phyloP scores from a whole-genome alignment of 2,888 invertebrate species.

The Mythimna vitellina region DNA sequence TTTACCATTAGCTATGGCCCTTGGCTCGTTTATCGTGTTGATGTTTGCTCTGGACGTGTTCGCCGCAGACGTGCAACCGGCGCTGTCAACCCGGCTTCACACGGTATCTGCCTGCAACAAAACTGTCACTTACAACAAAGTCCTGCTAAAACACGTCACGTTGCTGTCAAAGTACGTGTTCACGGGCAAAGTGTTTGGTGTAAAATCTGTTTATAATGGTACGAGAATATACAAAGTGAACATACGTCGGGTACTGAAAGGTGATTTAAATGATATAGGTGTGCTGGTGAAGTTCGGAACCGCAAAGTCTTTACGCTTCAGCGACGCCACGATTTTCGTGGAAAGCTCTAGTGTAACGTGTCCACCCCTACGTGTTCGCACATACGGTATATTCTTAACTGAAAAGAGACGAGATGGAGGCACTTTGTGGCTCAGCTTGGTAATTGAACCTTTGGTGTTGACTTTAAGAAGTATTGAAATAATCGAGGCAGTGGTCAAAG shows the following conservation, averaged over 20 bases:
- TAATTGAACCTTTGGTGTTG: conserved; percentile 81
- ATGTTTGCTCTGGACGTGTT: conserved; percentile 66
- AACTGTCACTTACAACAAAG: conserved; percentile 75
- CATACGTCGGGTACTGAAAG: conserved; percentile 84
- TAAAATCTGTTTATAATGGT: conserved; percentile 71
- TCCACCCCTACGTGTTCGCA: conserved; percentile 76
- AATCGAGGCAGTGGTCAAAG: conserved; percentile 85
- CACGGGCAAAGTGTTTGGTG: conserved; percentile 82
- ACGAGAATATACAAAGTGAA: conserved; percentile 82
- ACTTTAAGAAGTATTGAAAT: conserved; percentile 81
- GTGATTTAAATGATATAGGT: conserved; percentile 83
- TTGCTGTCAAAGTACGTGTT: conserved; percentile 83
- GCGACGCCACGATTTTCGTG: conserved; percentile 81
- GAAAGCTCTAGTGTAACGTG: conserved; percentile 75
- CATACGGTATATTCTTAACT: conserved; percentile 84
- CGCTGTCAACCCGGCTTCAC: conserved; percentile 58
- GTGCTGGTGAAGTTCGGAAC: conserved; percentile 77
- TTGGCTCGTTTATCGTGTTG: conserved; percentile 71
- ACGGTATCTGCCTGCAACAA: conserved; percentile 70
- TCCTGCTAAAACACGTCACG: conserved; percentile 80
- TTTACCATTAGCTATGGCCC: conserved; percentile 70
- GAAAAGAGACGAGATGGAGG: conserved; percentile 70
- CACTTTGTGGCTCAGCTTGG: conserved; percentile 73
- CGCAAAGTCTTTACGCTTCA: conserved; percentile 78
- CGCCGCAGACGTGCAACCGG: conserved; percentile 68